These are phyloP conservation scores for Osmoderma eremita DNA, from an alignment of 2,888 invertebrate species.

Conservation along the genomic window DNA sequence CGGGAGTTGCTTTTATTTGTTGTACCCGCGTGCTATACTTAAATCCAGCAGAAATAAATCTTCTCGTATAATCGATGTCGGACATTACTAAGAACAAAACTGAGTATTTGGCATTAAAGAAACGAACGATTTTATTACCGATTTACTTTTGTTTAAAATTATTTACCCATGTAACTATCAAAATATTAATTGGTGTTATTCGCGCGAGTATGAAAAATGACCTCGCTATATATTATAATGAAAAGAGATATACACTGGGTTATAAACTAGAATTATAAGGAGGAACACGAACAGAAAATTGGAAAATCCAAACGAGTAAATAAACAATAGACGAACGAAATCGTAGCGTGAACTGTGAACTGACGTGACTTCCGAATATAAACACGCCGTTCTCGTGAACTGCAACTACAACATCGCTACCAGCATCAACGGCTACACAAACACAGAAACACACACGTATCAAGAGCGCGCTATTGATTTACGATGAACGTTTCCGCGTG, in stretches of 20 bases:
- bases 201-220: conserved; percentile 56
- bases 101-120: too few species aligned
- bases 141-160: too few species aligned
- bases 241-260: conserved; percentile 50
- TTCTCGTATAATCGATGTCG: too few species aligned
- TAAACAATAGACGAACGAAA: conserved; percentile 51
- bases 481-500: conserved; percentile 23
- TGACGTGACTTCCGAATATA: conserved; percentile 50
- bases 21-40: too few species aligned
- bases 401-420: conserved; percentile 12
- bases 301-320: conserved; percentile 46
- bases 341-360: conserved; percentile 52
- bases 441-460: too few species aligned
- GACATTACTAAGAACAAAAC: too few species aligned
- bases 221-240: conserved; percentile 56
- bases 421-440: neutral
- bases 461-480: conserved; percentile 13
- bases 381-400: conserved; percentile 36
- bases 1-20: too few species aligned
- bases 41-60: too few species aligned
- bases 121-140: too few species aligned
- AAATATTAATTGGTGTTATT: conserved; percentile 54
- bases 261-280: neutral
- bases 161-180: too few species aligned
- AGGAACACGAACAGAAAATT: conserved; percentile 24